phyloP scores from a whole-genome alignment of 23 tunicate genomes.

The Ascidia mentula region DNA sequence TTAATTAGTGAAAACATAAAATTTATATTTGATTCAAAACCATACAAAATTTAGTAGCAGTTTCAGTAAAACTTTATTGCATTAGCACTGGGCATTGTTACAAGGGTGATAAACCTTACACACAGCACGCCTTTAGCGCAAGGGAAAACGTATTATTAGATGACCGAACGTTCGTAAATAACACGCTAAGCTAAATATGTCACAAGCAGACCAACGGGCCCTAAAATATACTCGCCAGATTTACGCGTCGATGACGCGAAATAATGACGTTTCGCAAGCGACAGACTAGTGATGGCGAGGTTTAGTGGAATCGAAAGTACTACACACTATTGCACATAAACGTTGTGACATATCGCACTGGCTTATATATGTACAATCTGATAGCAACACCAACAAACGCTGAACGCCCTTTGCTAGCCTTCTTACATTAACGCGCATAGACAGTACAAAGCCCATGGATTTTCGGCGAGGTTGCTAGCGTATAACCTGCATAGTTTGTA shows the following conservation, averaged over 20 bases:
- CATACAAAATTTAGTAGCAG: neutral
- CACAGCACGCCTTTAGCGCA: neutral
- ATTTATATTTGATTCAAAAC: no score
- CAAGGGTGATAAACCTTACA: neutral
- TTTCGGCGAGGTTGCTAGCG: no score
- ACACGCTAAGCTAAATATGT: conserved; percentile 15
- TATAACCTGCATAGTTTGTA: no score
- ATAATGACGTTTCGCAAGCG: conserved; percentile 10
- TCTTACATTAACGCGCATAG: no score
- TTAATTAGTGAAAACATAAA: no score
- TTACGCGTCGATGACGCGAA: conserved; percentile 10
- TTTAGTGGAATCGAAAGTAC: neutral
- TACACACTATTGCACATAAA: no score
- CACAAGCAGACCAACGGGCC: neutral
- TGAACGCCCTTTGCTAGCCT: no score
- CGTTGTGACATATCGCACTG: no score
- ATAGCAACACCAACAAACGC: no score
- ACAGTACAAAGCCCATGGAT: no score
- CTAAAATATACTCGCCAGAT: neutral
- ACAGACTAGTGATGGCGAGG: neutral
- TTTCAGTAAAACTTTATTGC: neutral
- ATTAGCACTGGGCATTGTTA: neutral
- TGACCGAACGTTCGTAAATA: conserved; percentile 4
- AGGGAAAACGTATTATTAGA: conserved; percentile 15
- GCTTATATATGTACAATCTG: no score